Conservation (phyloP, 2,888 invertebrate species). For the Stenchaetothrips biformis region DNA sequence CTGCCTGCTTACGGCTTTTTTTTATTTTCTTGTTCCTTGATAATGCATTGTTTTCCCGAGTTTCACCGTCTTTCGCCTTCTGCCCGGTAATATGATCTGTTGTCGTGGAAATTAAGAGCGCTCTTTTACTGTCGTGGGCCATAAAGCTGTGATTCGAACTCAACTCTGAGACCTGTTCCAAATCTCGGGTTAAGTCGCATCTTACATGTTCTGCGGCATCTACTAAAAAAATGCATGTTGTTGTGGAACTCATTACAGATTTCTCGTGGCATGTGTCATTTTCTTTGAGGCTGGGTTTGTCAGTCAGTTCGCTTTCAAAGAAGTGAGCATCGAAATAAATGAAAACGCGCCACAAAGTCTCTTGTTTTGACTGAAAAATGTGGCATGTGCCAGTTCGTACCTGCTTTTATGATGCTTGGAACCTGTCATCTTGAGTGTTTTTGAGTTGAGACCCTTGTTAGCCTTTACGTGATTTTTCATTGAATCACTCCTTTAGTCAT, state of each 20-base stretch:
- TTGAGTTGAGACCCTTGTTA: constrained; percentile 11
- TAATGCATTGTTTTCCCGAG: constrained; percentile 17
- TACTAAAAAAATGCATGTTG: neutral
- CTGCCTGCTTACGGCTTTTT: neutral
- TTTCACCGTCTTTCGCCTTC: neutral
- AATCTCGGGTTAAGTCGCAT: neutral
- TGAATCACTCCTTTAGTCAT: constrained; percentile 18
- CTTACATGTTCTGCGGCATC: neutral
- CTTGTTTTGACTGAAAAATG: neutral
- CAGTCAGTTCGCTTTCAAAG: neutral
- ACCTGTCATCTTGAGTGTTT: neutral
- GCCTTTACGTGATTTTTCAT: constrained; percentile 4
- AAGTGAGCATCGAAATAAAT: neutral
- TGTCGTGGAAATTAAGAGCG: constrained; percentile 15
- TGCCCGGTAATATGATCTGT: constrained; percentile 10
- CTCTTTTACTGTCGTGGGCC: constrained; percentile 14
- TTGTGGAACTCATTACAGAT: constrained; percentile 13
- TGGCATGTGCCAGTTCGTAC: neutral
- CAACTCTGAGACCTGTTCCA: constrained; percentile 19
- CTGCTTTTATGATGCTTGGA: constrained; percentile 11
- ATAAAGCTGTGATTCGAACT: constrained; percentile 19
- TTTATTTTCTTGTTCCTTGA: constrained; percentile 18
- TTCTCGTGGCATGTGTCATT: constrained; percentile 17
- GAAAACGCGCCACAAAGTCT: neutral
- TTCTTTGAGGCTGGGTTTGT: neutral